phyloP scores from a whole-genome alignment of 2,888 invertebrate species.

The Apodemia zela region DNA sequence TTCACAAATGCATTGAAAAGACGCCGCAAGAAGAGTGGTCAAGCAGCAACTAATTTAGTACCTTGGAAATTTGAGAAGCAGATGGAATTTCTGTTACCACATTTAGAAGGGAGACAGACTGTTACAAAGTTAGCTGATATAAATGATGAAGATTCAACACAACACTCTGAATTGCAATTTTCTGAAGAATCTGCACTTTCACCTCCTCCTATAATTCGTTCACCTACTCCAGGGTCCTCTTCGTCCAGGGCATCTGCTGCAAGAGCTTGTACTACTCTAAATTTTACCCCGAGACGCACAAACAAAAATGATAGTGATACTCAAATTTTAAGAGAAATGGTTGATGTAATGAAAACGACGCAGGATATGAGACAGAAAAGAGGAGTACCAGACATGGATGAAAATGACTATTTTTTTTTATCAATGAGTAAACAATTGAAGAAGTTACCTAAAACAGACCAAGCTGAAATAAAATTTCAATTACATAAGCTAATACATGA shows the following conservation, averaged over 20 bases:
- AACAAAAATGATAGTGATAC: neutral
- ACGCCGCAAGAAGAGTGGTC: too few relatives aligned
- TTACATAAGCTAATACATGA: slow-evolving; percentile 27
- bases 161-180: too few relatives aligned
- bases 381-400: slow-evolving; percentile 16
- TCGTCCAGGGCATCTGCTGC: too few relatives aligned
- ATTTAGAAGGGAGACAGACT: neutral
- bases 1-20: neutral
- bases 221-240: too few relatives aligned
- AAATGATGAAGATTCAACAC: too few relatives aligned
- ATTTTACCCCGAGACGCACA: neutral
- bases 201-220: too few relatives aligned
- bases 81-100: slow-evolving; percentile 18
- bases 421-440: slow-evolving; percentile 28
- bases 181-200: too few relatives aligned
- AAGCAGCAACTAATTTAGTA: neutral
- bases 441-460: slow-evolving; percentile 25
- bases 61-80: slow-evolving; percentile 17
- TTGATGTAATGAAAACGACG: too few relatives aligned
- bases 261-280: neutral
- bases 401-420: slow-evolving; percentile 27
- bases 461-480: slow-evolving; percentile 28
- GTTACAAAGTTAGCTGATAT: too few relatives aligned
- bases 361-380: neutral
- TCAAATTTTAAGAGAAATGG: too few relatives aligned